Percentiles rank a stretch among this genome's conserved stretches.
Conservation (phyloP, 2,888 invertebrate species). For the Cremastobaeus sp. region DNA sequence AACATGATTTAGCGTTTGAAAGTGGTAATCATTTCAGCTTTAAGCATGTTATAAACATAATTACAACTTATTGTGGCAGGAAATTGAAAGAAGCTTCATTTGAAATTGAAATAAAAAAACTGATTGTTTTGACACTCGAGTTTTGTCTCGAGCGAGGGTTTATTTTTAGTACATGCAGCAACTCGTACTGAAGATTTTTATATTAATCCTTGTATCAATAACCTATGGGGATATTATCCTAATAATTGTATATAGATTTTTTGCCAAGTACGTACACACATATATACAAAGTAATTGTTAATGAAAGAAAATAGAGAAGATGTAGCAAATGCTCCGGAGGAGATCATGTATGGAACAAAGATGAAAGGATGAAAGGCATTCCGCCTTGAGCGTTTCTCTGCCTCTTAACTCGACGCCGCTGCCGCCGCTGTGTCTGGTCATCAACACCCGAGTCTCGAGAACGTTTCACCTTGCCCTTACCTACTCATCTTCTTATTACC, state of each 20-base stretch:
- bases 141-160: too few relatives aligned
- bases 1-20: too few relatives aligned
- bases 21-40: too few relatives aligned
- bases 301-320: slow-evolving; percentile 46
- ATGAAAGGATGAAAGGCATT: slow-evolving; percentile 76
- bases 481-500: slow-evolving; percentile 61
- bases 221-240: not conserved
- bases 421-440: slow-evolving; percentile 72
- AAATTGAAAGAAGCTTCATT: too few relatives aligned
- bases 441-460: slow-evolving; percentile 71
- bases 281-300: slow-evolving; percentile 48
- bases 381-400: slow-evolving; percentile 70
- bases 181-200: too few relatives aligned
- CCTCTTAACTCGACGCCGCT: slow-evolving; percentile 62
- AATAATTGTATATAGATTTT: slow-evolving; percentile 2
- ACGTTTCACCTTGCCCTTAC: slow-evolving; percentile 63
- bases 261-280: not conserved
- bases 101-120: too few relatives aligned
- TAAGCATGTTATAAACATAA: too few relatives aligned
- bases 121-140: too few relatives aligned
- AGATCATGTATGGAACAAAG: slow-evolving; percentile 65
- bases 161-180: too few relatives aligned
- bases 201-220: too few relatives aligned
- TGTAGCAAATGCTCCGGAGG: slow-evolving; percentile 51
- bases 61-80: too few relatives aligned